Evolutionary conservation across 2,113 vertebrate species (phyloP).

Genomic region (Epinephelus lanceolatus): DNA sequence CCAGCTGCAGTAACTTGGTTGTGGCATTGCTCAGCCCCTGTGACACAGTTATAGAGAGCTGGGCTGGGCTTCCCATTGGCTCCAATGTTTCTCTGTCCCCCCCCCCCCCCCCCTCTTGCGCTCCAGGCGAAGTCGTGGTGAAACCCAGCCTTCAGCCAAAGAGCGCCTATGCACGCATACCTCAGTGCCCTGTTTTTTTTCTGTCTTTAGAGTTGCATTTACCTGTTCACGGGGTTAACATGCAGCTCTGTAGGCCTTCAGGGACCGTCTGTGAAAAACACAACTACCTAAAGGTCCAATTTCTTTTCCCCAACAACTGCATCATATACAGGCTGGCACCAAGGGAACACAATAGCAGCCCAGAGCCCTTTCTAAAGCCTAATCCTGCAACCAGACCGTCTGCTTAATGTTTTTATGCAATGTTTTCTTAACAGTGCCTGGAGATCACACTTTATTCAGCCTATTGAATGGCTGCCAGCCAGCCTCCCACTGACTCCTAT

Average conservation of each 20-base stretch:
- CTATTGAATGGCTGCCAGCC: conserved; percentile 50
- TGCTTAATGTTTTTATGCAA: conserved; percentile 72
- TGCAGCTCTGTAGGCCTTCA: neutral
- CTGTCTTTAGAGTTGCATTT: conserved; percentile 50
- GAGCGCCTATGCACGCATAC: conserved; percentile 52
- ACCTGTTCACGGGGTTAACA: conserved; percentile 45
- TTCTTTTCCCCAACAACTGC: neutral
- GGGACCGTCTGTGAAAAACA: neutral
- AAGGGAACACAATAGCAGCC: conserved; percentile 21
- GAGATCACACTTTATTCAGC: conserved; percentile 67
- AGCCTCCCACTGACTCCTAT: conserved; percentile 48
- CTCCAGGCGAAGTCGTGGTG: conserved; percentile 87
- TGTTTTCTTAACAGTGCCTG: conserved; percentile 72
- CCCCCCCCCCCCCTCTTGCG: conserved; percentile 67
- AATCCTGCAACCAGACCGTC: conserved; percentile 68
- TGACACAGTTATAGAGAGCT: conserved; percentile 92
- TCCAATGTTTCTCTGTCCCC: conserved; percentile 72
- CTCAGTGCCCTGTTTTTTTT: conserved; percentile 5
- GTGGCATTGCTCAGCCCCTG: conserved; percentile 82
- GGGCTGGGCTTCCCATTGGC: conserved; percentile 93
- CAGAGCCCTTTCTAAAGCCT: conserved; percentile 32
- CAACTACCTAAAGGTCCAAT: neutral
- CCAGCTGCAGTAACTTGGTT: conserved; percentile 74
- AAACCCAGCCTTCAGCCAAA: conserved; percentile 61
- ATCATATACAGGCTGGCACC: conserved; percentile 2